phyloP scores from a whole-genome alignment of 37 sponge, comb jelly and placozoan genomes.

The Axinella damicornis region DNA sequence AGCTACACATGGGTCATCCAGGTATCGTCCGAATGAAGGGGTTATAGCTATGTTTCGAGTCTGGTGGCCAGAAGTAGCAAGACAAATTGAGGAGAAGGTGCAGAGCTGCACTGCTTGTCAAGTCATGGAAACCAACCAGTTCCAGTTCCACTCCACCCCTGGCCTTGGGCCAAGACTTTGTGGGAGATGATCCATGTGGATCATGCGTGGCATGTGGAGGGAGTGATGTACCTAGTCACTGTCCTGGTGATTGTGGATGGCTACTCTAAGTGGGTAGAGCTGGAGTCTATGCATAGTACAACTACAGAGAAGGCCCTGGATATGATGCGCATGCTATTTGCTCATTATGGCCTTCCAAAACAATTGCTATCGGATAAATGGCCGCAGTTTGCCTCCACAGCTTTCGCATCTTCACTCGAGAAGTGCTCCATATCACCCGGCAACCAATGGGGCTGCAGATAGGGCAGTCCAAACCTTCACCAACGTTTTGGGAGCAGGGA shows the following conservation, averaged over 20 bases:
- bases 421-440: slow-evolving; percentile 48
- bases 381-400: slow-evolving; percentile 54
- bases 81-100: slow-evolving; percentile 21
- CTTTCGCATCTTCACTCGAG: slow-evolving; percentile 40
- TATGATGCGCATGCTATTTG: slow-evolving; percentile 37
- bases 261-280: slow-evolving; percentile 64
- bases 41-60: slow-evolving; percentile 32
- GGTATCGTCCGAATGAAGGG: slow-evolving; percentile 50
- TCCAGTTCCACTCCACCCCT: slow-evolving; percentile 20
- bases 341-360: slow-evolving; percentile 42
- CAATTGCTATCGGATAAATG: slow-evolving; percentile 56
- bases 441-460: slow-evolving; percentile 59
- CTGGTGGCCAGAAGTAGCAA: slow-evolving; percentile 55
- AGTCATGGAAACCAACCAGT: not conserved
- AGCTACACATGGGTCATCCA: slow-evolving; percentile 41
- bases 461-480: slow-evolving; percentile 52
- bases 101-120: slow-evolving; percentile 21
- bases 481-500: slow-evolving; percentile 11
- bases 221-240: slow-evolving; percentile 3
- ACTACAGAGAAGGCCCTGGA: slow-evolving; percentile 36
- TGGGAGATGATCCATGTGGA: slow-evolving; percentile 26
- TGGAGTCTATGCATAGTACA: slow-evolving; percentile 27
- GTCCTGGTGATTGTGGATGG: slow-evolving; percentile 45
- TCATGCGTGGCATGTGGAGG: slow-evolving; percentile 1
- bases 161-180: slow-evolving; percentile 10